Conservation (phyloP, 2,797 vertebrate species). For the Propithecus deckenii region DNA sequence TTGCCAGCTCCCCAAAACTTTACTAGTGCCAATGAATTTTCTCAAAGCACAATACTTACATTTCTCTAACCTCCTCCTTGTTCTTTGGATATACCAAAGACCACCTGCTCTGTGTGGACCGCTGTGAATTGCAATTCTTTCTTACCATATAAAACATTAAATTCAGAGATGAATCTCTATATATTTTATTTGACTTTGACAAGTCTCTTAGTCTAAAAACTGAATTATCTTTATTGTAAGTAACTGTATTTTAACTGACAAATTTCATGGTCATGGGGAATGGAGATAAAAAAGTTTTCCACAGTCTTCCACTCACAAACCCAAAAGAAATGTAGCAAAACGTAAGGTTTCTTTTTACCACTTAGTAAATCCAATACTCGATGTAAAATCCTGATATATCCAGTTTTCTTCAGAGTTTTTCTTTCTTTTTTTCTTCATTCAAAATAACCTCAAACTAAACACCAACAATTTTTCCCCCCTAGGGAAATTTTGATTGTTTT, state of each 20-base stretch:
- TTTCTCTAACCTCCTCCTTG: not conserved
- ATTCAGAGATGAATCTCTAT: not conserved
- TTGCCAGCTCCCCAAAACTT: not conserved
- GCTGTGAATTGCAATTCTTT: not conserved
- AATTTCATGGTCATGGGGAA: not conserved
- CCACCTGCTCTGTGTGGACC: not conserved
- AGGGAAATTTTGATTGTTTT: not conserved
- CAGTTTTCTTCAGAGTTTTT: not conserved
- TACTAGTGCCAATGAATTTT: not conserved
- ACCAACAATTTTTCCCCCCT: not conserved
- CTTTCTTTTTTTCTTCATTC: not conserved
- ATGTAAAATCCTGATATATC: not conserved
- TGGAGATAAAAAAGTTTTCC: not conserved
- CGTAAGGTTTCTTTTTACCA: not conserved
- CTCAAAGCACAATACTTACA: not conserved
- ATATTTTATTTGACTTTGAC: not conserved
- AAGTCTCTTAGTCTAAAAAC: not conserved
- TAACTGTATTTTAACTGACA: not conserved
- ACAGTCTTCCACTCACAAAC: not conserved
- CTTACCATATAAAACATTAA: not conserved
- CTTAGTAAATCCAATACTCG: not conserved
- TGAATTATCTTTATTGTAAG: not conserved
- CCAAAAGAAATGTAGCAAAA: not conserved
- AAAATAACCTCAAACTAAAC: not conserved
- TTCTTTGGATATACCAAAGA: not conserved